Base-by-base conservation (phyloP, 2,797 vertebrate species). In the Typhlichthys eigenmanni region DNA sequence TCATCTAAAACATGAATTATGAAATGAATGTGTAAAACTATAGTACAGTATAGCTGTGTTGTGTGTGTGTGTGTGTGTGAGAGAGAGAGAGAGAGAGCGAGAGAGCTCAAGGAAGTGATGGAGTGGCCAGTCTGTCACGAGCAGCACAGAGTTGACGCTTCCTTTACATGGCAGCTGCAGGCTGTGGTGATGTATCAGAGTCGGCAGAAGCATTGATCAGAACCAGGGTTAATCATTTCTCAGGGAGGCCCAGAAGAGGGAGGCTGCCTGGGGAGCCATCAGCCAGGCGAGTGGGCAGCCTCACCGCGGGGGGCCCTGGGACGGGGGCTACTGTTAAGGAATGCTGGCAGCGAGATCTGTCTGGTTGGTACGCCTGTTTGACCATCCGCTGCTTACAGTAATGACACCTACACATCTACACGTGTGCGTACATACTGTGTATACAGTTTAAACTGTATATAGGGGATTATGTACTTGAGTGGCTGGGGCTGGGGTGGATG, bases 161-260 rank as follows among this genome's bases (percentile, higher is more conserved):
- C 93, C 93, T 93, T 90, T 92, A 92, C 92, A 91, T 92, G 92
- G 89, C 91, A 91, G 92, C 87, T 91, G 88, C 83, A 91, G 88
- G 80, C 84, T 82, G 84, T 78, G 53, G 88, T 92, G 89, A 92
- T 90, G 91, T 91, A 92, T 92, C 90, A 90, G 88, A 91, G 89
- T 93, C 92, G 89, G 91, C 93, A 91, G 84, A 92, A 92, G 86
- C 92, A 92, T 93, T 93, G 90, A 93, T 93, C 90, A 92, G 84
- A 76, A 81, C 78, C 48, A 0, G 78, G 86, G 93, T 93, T 94
- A 94, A 94, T 93, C 90, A 93, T 93, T 93, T 90, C 92, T 87
- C 75, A 53, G 71, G 50, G 19, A 4, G 53, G 87, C 82, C 88
- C 85, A 82, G 79, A 82, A 64, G 72, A 85, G 66, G 70, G 81